Evolutionary conservation across 2,113 vertebrate species (phyloP).

Genomic region (Pelodiscus sinensis): DNA sequence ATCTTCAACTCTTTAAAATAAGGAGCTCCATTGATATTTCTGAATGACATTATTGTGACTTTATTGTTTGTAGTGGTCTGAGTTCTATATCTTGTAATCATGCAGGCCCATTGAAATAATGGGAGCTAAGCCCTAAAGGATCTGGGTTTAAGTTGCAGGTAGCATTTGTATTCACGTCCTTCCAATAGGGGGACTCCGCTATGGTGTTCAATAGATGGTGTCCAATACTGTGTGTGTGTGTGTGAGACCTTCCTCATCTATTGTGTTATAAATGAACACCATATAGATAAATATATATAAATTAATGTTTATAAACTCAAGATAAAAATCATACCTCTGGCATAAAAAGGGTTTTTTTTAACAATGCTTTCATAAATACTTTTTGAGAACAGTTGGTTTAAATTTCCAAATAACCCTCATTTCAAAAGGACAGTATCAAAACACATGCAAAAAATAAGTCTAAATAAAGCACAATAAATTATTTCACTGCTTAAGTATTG

Average conservation of each 20-base stretch:
- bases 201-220: background rate
- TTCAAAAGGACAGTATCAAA: constrained; percentile 81
- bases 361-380: constrained; percentile 69
- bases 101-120: background rate
- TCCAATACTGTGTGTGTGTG: background rate
- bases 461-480: constrained; percentile 85
- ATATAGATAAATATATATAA: background rate
- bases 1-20: background rate
- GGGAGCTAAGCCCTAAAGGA: background rate
- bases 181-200: background rate
- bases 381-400: constrained; percentile 81
- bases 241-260: no score
- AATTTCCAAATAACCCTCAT: constrained; percentile 79
- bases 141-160: background rate
- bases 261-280: no score
- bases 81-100: background rate
- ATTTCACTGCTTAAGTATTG: constrained; percentile 83
- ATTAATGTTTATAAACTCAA: background rate
- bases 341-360: constrained; percentile 64
- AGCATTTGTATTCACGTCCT: background rate
- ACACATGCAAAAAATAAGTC: constrained; percentile 82
- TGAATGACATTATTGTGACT: background rate
- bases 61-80: background rate
- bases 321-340: constrained; percentile 3
- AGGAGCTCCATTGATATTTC: background rate